Evolutionary conservation across 2,888 invertebrate genomes (phyloP).

Genomic region (Tenthredo amoena): DNA sequence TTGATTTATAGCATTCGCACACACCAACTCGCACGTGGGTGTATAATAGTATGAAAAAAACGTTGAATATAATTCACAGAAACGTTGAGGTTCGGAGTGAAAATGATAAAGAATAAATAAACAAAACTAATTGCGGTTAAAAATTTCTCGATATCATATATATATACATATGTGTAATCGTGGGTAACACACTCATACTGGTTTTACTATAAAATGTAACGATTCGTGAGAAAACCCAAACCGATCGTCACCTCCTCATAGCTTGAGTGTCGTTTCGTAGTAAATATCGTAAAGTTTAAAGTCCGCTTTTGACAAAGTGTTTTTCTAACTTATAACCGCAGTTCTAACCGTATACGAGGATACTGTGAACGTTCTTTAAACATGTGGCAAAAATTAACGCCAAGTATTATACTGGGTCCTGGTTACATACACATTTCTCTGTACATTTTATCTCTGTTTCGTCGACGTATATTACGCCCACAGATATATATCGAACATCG

Average conservation of each 20-base stretch:
- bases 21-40: background rate
- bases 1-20: background rate
- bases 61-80: too few relatives aligned
- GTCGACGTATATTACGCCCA: background rate
- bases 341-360: background rate
- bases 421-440: background rate
- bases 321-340: background rate
- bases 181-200: too few relatives aligned
- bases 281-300: background rate
- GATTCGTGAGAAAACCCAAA: background rate
- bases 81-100: too few relatives aligned
- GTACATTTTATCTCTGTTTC: background rate
- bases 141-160: too few relatives aligned
- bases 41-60: background rate
- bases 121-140: too few relatives aligned
- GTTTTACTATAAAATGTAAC: background rate
- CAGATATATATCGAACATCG: background rate
- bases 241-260: background rate
- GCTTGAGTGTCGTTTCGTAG: too few relatives aligned
- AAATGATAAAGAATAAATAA: too few relatives aligned
- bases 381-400: background rate
- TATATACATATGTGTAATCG: too few relatives aligned
- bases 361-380: background rate
- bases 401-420: background rate
- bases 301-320: background rate